phyloP scores from a whole-genome alignment of 2,113 vertebrate species.

The Poecile atricapillus region DNA sequence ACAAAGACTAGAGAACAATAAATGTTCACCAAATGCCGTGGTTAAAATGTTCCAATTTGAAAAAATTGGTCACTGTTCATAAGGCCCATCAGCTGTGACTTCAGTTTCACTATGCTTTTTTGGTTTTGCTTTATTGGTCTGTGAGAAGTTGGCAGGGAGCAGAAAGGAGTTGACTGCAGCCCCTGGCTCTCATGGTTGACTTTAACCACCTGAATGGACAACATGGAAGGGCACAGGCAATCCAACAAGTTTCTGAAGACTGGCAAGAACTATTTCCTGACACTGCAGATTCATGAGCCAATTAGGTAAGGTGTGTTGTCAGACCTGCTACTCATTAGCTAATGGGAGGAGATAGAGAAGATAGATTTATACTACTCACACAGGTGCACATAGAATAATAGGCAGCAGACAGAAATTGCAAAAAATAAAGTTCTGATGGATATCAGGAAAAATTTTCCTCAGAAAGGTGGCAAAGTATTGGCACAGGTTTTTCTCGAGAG shows the following conservation, averaged over 20 bases:
- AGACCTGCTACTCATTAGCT: not conserved
- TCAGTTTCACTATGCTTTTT: not conserved
- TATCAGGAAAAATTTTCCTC: not conserved
- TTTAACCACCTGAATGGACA: not conserved
- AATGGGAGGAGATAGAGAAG: not conserved
- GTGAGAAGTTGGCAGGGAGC: not conserved
- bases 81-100: not conserved
- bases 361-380: not conserved
- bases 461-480: not conserved
- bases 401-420: not conserved
- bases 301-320: not conserved
- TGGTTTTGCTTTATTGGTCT: not conserved
- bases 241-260: not conserved
- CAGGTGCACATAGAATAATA: not conserved
- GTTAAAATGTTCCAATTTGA: not conserved
- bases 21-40: not conserved
- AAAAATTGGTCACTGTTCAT: not conserved
- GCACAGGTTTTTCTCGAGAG: not conserved
- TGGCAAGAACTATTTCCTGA: not conserved
- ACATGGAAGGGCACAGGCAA: not conserved
- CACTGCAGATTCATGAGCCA: not conserved
- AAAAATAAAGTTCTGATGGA: not conserved
- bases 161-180: not conserved
- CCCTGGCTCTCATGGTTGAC: not conserved
- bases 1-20: not conserved